Percentiles rank a stretch among this genome's conserved stretches.
These are phyloP conservation scores for Mugil cephalus DNA, from an alignment of 2,113 vertebrate genomes.

Conservation along the genomic window DNA sequence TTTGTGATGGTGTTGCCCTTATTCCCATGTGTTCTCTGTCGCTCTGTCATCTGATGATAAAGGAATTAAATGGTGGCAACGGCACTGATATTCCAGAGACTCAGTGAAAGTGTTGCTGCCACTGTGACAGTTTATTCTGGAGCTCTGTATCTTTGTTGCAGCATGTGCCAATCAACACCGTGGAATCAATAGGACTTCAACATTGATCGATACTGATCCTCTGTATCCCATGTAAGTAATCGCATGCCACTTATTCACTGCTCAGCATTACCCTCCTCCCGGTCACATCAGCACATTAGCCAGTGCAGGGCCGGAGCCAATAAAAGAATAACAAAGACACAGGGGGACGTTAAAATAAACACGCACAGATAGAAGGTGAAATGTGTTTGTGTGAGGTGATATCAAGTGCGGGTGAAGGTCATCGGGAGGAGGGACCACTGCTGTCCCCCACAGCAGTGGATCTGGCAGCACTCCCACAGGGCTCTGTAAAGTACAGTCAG, in stretches of 20 bases:
- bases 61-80: no score
- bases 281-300: constrained; percentile 22
- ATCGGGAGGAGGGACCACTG: constrained; percentile 37
- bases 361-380: neutral
- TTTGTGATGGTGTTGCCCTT: no score
- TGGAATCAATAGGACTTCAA: constrained; percentile 53
- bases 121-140: neutral
- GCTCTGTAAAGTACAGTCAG: constrained; percentile 31
- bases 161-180: constrained; percentile 36
- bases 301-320: neutral
- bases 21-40: no score
- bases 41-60: no score
- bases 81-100: no score
- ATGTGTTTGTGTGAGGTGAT: constrained; percentile 31
- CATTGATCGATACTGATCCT: constrained; percentile 50
- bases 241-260: constrained; percentile 37
- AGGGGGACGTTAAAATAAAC: neutral
- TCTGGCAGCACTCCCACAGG: constrained; percentile 56
- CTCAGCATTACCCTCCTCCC: constrained; percentile 48
- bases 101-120: no score
- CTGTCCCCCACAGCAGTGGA: constrained; percentile 51
- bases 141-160: constrained; percentile 33
- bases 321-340: neutral
- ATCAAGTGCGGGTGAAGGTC: constrained; percentile 71
- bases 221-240: constrained; percentile 47